Base-by-base conservation (phyloP, 2,113 vertebrate genomes). In the Ia io region DNA sequence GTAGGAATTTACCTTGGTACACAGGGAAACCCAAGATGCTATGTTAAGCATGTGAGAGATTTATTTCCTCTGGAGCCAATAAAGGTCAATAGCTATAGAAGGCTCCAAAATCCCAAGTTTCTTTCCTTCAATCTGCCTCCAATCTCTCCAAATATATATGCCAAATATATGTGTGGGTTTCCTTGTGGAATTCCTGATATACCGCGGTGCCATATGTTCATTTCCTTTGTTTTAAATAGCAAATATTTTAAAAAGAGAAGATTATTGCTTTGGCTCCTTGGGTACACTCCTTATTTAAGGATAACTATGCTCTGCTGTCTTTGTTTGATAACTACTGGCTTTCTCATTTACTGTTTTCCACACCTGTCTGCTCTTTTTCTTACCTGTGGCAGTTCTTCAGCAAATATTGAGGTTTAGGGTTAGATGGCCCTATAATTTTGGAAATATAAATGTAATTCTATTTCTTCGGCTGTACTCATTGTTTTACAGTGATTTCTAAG, bases 161-260 rank as follows among this genome's bases (percentile, higher is more conserved):
- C 79, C 69, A 90, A 44, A 23, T 51, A 71, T 49, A 13, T 53
- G 17, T 70, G 3, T 51, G 23, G 51, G 20, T 63, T 80, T 95
- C 37, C 47, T 84, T 74, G 12, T 25, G 42, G 56, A 90, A 71
- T 40, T 80, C 11, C n/a, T 86, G 47, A 53, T 79, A 35, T 5
- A 37, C 12, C 4, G 20, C 28, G 12, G 18, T 74, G 13, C 37
- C 49, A 84, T 53, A 76, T 47, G 13, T 87, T 82, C 40, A 23
- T 83, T 94, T 89, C 16, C 30, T 74, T 80, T 84, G 32, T 82
- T 95, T 73, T 84, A 91, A 84, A 71, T 37, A 84, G 67, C 77
- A 87, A 74, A 44, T 1, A 59, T 59, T 76, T 93, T 88, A 40
- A 65, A 65, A 71, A 70, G 51, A 69, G 69, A 37, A 37, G n/a